Base-by-base conservation (phyloP, 2,113 vertebrate species). In the Notarius lentiginosus region DNA sequence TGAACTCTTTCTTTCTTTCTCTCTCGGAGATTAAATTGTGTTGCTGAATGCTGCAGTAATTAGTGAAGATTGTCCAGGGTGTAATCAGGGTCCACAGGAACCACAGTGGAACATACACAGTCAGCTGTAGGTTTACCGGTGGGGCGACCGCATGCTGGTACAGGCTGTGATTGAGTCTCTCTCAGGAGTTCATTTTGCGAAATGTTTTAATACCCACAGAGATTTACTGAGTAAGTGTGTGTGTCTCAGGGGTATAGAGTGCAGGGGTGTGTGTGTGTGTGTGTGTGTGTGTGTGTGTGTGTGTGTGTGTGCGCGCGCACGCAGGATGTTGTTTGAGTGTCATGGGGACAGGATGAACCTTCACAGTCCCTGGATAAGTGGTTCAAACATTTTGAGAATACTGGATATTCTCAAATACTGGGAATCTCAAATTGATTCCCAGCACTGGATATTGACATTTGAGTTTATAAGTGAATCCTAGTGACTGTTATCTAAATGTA, bases 41-140 rank as follows among this genome's bases (percentile, higher is more conserved):
- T 30, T 34, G 12, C 30, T 86, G 66, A 60, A 34, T 18, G 80
- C 86, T 75, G 75, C 60, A 60, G 51, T 47, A 65, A 89, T 85
- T 81, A 79, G 63, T 83, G 77, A 34, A 72, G 68, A 87, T 83
- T 87, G 79, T 72, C 47, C 81, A 70, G 89, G 27, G n/a, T 87
- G 72, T 24, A 41, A 80, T 87, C 34, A 77, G 72, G 86, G 72
- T 87, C 86, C 86, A 58, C 73, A 51, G 84, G 56, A 82, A 56
- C 73, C 68, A 18, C 72, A 82, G 70, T 68, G 34, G 30, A 68
- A 83, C 85, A 84, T 75, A 65, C 41, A 17, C 70, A 83, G 70
- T 51, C 68, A 87, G 34, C 58, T 30, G n/a, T 8, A 18, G 11
- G 47, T 87, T 82, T 72, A 53, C 68, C 51, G 18, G 15, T 61